Evolutionary conservation across 2,113 vertebrate genomes (phyloP).

Genomic region (Nesoenas mayeri): DNA sequence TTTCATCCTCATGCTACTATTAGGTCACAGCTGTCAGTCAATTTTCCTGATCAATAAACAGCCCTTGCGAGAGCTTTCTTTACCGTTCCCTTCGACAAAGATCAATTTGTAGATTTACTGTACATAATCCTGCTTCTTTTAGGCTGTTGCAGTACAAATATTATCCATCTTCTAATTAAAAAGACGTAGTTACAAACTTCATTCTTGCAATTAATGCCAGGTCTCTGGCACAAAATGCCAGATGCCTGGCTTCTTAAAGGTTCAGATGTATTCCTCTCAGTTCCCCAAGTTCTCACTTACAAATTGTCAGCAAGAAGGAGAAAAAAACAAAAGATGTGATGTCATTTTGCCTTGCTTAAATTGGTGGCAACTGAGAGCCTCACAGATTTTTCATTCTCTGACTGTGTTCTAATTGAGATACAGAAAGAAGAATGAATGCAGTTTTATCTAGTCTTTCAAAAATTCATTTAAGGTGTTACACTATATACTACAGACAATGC

Average conservation of each 20-base stretch:
- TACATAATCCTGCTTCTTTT: neutral
- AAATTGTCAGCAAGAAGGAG: neutral
- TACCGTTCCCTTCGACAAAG: neutral
- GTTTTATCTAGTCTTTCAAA: slow-evolving; percentile 17
- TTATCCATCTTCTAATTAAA: neutral
- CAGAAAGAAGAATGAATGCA: slow-evolving; percentile 7
- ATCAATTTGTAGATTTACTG: neutral
- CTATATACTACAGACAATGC: neutral
- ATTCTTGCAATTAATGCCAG: neutral
- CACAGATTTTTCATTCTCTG: neutral
- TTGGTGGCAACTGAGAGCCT: neutral
- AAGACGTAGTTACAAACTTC: neutral
- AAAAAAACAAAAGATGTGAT: neutral
- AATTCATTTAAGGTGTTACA: slow-evolving; percentile 14
- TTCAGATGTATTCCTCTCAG: neutral
- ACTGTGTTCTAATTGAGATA: slow-evolving; percentile 3
- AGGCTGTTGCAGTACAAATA: neutral
- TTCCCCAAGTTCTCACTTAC: neutral
- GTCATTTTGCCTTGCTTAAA: neutral
- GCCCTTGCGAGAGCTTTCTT: neutral
- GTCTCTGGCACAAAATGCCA: neutral
- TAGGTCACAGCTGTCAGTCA: neutral
- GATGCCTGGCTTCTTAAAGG: neutral
- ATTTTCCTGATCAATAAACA: neutral
- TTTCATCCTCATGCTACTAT: neutral